These are phyloP conservation scores for Salvator merianae DNA, from an alignment of 2,113 vertebrate genomes.

Conservation along the genomic window DNA sequence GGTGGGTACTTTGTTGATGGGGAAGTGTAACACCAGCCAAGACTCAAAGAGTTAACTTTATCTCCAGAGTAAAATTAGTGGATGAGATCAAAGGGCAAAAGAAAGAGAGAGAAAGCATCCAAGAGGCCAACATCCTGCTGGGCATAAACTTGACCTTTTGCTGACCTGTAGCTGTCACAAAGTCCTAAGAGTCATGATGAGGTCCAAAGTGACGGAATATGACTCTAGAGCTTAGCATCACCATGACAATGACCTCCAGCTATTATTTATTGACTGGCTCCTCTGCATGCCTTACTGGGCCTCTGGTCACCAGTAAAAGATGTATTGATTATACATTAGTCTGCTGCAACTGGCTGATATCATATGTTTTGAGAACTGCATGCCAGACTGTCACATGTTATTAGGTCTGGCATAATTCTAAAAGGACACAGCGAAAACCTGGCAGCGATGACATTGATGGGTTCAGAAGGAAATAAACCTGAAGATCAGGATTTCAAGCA, in stretches of 20 bases:
- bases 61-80: slow-evolving; percentile 48
- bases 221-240: slow-evolving; percentile 26
- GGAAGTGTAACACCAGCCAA: neutral
- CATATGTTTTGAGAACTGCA: neutral
- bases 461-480: slow-evolving; percentile 68
- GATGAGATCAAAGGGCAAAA: slow-evolving; percentile 45
- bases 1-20: rapidly evolving
- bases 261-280: slow-evolving; percentile 48
- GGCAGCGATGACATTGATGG: slow-evolving; percentile 62
- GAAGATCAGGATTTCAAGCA: slow-evolving; percentile 53
- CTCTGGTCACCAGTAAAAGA: slow-evolving; percentile 50
- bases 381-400: slow-evolving; percentile 41
- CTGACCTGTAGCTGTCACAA: slow-evolving; percentile 51
- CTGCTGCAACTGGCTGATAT: slow-evolving; percentile 50
- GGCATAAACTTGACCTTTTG: slow-evolving; percentile 52
- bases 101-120: slow-evolving; percentile 35
- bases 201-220: slow-evolving; percentile 8
- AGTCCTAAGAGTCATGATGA: slow-evolving; percentile 9
- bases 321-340: slow-evolving; percentile 69
- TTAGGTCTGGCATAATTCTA: slow-evolving; percentile 63
- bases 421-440: slow-evolving; percentile 58
- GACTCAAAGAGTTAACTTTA: slow-evolving; percentile 28
- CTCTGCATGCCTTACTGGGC: slow-evolving; percentile 45
- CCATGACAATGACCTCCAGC: slow-evolving; percentile 45
- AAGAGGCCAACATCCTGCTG: slow-evolving; percentile 45